Percentiles rank a stretch among this genome's conserved stretches.
Evolutionary conservation across 2,113 vertebrate species (phyloP).

Genomic region (Coreoperca whiteheadi): DNA sequence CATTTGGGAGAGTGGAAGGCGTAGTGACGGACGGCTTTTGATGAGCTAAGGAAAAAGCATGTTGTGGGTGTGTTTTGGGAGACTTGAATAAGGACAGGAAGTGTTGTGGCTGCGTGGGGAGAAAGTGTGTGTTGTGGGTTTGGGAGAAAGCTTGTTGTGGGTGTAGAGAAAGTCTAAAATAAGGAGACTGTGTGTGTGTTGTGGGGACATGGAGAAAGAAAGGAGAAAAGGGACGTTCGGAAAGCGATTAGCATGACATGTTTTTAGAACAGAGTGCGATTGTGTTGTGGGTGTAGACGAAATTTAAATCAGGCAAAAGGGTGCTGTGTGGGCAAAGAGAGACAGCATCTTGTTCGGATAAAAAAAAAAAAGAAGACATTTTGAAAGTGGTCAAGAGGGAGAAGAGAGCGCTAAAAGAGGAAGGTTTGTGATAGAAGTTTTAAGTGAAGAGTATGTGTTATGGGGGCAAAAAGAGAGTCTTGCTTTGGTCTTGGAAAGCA

Average conservation of each 20-base stretch:
- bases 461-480: background rate
- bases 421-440: slow-evolving; percentile 8
- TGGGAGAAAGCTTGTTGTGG: slow-evolving; percentile 52
- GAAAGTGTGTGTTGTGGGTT: slow-evolving; percentile 60
- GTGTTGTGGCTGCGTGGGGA: slow-evolving; percentile 48
- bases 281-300: slow-evolving; percentile 10
- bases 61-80: slow-evolving; percentile 22
- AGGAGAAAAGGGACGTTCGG: background rate
- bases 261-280: background rate
- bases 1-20: background rate
- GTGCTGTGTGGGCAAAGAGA: background rate
- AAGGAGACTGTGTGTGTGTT: slow-evolving; percentile 30
- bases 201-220: slow-evolving; percentile 5
- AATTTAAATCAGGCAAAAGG: background rate
- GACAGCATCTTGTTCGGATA: background rate
- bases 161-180: slow-evolving; percentile 42
- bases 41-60: slow-evolving; percentile 33
- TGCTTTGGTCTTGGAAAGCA: slow-evolving; percentile 43
- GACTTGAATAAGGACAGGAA: slow-evolving; percentile 43
- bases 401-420: background rate
- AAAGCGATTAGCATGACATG: background rate
- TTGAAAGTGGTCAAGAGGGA: background rate
- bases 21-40: background rate
- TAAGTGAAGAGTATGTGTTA: background rate
- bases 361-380: background rate